phyloP scores from a whole-genome alignment of 1,140 invertebrate species.

The Heliconius melpomene region DNA sequence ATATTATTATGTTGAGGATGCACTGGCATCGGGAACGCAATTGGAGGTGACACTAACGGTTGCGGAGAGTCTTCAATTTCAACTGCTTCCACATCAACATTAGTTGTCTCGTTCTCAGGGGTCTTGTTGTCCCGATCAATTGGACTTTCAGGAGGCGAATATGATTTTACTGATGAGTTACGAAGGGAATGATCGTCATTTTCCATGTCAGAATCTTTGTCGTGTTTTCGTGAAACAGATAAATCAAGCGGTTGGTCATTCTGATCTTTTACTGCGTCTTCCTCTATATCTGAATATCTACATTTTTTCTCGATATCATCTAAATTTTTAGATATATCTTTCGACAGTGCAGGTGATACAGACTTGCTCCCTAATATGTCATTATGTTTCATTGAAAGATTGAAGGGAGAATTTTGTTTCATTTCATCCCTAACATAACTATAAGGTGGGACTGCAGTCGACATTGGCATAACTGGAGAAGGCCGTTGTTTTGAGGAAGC shows the following conservation, averaged over 20 bases:
- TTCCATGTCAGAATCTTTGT: slow-evolving; percentile 69
- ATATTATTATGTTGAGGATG: slow-evolving; percentile 85
- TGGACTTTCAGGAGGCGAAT: slow-evolving; percentile 73
- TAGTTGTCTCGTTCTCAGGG: slow-evolving; percentile 80
- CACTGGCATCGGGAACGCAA: slow-evolving; percentile 89
- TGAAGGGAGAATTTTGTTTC: slow-evolving; percentile 66
- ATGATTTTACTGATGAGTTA: slow-evolving; percentile 73
- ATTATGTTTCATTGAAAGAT: slow-evolving; percentile 67
- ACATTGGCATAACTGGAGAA: slow-evolving; percentile 83
- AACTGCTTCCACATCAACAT: slow-evolving; percentile 78
- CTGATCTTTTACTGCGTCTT: slow-evolving; percentile 65
- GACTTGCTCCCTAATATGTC: slow-evolving; percentile 53
- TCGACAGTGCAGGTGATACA: slow-evolving; percentile 62
- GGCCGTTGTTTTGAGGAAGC: slow-evolving; percentile 83
- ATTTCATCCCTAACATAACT: slow-evolving; percentile 69
- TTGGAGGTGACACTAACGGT: slow-evolving; percentile 77
- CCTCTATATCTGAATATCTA: slow-evolving; percentile 63
- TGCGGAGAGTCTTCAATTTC: slow-evolving; percentile 85
- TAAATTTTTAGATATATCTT: slow-evolving; percentile 69
- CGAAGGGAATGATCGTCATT: slow-evolving; percentile 71
- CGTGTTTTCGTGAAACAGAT: slow-evolving; percentile 82
- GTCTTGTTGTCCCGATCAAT: slow-evolving; percentile 66
- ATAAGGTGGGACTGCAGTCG: slow-evolving; percentile 67
- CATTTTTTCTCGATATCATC: slow-evolving; percentile 57
- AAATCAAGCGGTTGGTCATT: slow-evolving; percentile 88